Base-by-base conservation (phyloP, 2,113 vertebrate genomes). In the Azemiops feae region DNA sequence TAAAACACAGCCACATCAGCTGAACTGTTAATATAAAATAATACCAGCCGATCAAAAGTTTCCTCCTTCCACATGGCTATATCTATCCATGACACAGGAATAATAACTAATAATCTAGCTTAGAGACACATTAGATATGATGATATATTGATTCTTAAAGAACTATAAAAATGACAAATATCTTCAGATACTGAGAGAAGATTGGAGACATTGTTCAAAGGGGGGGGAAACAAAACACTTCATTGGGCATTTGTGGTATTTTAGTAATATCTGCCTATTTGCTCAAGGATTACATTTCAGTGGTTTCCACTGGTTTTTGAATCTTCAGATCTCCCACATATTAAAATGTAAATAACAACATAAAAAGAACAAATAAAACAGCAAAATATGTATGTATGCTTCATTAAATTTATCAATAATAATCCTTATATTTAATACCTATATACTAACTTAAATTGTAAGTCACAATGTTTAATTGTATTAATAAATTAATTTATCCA, bases 401-500 rank as follows among this genome's bases (percentile, higher is more conserved):
- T 87, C 39, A 4, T 54, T 88, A 47, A 6, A 3, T 88, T 64
- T 88, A 89, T 25, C 87, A 92, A 47, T 64, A 52, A 20, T 30
- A 27, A 52, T 91, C 18, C 64, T 85, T 25, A 91, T 92, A 94
- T 12, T 60, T 93, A 58, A 10, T 4, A 92, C 45, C 27, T 47
- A 27, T 91, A 91, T 18, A 5, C 22, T 55, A 50, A 81, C n/a
- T 20, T 45, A 74, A 0, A 0, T 54, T 14, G 20, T 89, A 85
- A 93, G 81, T 58, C 54, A 18, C 34, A 53, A n/a, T 94, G 30
- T 89, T 94, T 85, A 93, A 93, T 25, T 16, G 50, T 55, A 22
- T 45, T 27, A 45, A 45, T 27, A 20, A 45, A 12, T 30, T 27
- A n/a, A 87, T 69, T 69, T 69, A 69, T 53, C 50, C 27, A 30